Base-by-base conservation (phyloP, 2,797 vertebrate genomes). In the Onychomys torridus region DNA sequence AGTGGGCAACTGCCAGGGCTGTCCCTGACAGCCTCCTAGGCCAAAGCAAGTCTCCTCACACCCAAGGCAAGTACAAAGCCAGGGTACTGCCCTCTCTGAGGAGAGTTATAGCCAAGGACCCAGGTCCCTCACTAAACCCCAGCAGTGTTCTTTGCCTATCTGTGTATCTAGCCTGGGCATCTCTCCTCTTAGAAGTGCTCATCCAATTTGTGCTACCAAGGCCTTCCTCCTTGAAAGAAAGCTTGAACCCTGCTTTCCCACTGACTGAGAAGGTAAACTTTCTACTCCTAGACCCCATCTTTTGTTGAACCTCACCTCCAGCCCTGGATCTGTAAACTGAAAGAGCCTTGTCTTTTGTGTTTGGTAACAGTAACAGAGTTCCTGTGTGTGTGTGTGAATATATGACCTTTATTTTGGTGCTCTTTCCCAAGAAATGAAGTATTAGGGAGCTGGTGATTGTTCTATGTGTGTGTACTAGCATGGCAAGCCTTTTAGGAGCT, bases 91-190 rank as follows among this genome's bases (percentile, higher is more conserved):
- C 27, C 5, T 61, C n/a, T 52, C 71, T 32, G 46, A 55, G 49
- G 25, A 12, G 19, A n/a, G 17, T 3, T 37, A 17, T 11, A 27
- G 27, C 9, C 32, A 11, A 67, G 40, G 43, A 34, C 46, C 21
- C 4, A 1, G 6, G 2, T 13, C 6, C 37, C 55, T 37, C 29
- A 2, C 9, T 9, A 10, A 67, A 6, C 4, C 4, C 17, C 9
- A 13, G 27, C 6, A 10, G 21, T 2, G 19, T 8, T n/a, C 59
- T 46, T 3, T 0, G 10, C 16, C 0, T 4, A 10, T 57, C 37
- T 43, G 16, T 21, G n/a, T 21, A 6, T 19, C 17, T 7, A 73
- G 55, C 69, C 32, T 55, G 32, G 27, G 21, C 2, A 2, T 67
- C 37, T 84, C 13, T 57, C 21, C 37, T 49, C 29, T 11, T 6